Evolutionary conservation across 2,888 invertebrate genomes (phyloP).

Genomic region (Drosophila ustulata): DNA sequence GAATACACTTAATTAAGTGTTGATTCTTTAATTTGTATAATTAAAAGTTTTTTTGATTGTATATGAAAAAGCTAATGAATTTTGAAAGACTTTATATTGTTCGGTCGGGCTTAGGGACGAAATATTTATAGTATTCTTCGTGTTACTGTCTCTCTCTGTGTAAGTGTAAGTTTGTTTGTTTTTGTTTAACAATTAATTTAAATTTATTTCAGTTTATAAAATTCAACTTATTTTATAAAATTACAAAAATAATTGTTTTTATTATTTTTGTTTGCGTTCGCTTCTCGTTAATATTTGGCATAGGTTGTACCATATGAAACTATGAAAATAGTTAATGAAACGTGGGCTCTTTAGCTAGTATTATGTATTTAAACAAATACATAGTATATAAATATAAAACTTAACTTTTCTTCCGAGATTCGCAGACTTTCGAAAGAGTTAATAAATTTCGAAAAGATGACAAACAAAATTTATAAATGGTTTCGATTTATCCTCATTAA

Average conservation of each 20-base stretch:
- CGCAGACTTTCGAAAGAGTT: constrained; percentile 15
- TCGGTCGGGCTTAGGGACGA: constrained; percentile 62
- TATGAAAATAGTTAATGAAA: constrained; percentile 68
- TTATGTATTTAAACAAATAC: constrained; percentile 23
- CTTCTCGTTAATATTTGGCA: constrained; percentile 68
- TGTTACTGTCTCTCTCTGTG: constrained; percentile 14
- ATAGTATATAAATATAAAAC: constrained; percentile 38
- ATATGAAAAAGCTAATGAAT: constrained; percentile 67
- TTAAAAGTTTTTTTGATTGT: constrained; percentile 58
- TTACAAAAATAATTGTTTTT: constrained; percentile 79
- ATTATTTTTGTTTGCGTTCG: constrained; percentile 58
- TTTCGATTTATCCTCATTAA: background rate
- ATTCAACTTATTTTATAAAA: constrained; percentile 77
- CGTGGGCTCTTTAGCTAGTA: constrained; percentile 49
- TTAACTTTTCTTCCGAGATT: constrained; percentile 25
- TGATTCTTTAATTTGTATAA: constrained; percentile 24
- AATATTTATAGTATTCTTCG: constrained; percentile 41
- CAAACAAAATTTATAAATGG: background rate
- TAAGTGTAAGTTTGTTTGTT: constrained; percentile 27
- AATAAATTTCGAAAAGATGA: background rate
- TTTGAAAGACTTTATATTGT: constrained; percentile 45
- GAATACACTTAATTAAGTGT: constrained; percentile 45
- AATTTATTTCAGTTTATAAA: constrained; percentile 42
- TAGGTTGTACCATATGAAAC: constrained; percentile 65
- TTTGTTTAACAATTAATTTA: constrained; percentile 22